phyloP scores from a whole-genome alignment of 2,113 vertebrate species.

The Hypomesus transpacificus region DNA sequence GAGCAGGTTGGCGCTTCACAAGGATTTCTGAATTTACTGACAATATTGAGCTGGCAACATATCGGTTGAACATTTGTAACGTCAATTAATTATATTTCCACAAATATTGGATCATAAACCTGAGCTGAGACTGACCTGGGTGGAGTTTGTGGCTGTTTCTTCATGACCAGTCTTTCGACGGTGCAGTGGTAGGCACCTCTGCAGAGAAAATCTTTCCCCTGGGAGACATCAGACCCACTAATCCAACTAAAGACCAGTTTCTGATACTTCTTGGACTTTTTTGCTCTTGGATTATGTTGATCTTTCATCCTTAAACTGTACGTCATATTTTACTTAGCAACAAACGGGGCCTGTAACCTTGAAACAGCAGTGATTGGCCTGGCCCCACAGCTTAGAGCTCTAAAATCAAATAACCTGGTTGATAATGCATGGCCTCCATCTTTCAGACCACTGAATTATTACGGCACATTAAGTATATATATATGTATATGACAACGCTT shows the following conservation, averaged over 20 bases:
- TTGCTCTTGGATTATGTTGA: not conserved
- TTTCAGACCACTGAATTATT: too few species aligned
- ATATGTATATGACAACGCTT: too few species aligned
- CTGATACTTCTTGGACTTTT: not conserved
- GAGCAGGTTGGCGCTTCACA: not conserved
- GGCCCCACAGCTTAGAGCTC: too few species aligned
- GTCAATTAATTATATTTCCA: conserved; percentile 62
- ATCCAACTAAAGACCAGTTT: not conserved
- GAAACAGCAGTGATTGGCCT: too few species aligned
- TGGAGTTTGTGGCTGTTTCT: conserved; percentile 73
- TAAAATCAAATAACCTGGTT: too few species aligned
- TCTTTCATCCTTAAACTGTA: not conserved
- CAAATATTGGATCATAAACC: conserved; percentile 62
- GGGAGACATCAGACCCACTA: not conserved
- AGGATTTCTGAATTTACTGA: conserved; percentile 2
- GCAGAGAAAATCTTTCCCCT: conserved; percentile 17
- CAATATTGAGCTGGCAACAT: conserved; percentile 44
- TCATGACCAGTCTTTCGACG: conserved; percentile 44
- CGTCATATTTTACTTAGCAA: too few species aligned
- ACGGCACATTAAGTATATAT: too few species aligned
- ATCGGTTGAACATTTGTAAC: conserved; percentile 21
- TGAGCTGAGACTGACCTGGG: conserved; percentile 69
- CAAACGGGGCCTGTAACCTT: too few species aligned
- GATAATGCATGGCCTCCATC: too few species aligned
- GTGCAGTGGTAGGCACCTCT: conserved; percentile 46